Percentiles rank a stretch among this genome's conserved stretches.
phyloP scores from a whole-genome alignment of 2,113 vertebrate species.

The Aviceda subcristata region DNA sequence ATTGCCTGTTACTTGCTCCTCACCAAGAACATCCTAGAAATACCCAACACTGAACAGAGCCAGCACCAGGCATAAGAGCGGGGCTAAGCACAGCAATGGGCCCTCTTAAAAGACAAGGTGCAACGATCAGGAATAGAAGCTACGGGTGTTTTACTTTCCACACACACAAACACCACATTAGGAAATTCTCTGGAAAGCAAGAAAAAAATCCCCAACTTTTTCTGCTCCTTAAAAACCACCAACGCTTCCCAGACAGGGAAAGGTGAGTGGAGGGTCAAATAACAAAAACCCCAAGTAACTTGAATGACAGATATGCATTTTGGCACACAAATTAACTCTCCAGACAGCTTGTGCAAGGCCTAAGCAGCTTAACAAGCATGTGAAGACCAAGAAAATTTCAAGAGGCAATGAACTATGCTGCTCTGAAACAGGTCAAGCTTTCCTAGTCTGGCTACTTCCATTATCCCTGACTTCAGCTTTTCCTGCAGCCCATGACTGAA shows the following conservation, averaged over 20 bases:
- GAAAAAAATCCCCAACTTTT: background rate
- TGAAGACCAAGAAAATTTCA: background rate
- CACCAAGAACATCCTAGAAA: background rate
- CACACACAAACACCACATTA: background rate
- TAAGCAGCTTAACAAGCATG: background rate
- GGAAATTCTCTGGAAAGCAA: background rate
- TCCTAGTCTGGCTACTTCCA: background rate
- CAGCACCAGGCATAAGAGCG: background rate
- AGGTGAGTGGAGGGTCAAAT: background rate
- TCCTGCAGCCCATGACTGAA: background rate
- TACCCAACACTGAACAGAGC: background rate
- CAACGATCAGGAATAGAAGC: background rate
- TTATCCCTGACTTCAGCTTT: background rate
- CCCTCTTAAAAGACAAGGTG: background rate
- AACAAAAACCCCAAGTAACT: background rate
- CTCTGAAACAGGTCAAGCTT: background rate
- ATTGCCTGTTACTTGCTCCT: background rate
- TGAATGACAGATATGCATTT: background rate
- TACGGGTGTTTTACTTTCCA: background rate
- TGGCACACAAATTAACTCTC: background rate
- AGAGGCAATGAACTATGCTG: background rate
- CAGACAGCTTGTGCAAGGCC: background rate
- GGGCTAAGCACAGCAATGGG: background rate
- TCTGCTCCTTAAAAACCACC: background rate
- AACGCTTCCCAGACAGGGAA: background rate